These are phyloP conservation scores for Babylonia areolata DNA, from an alignment of 1,140 invertebrate species.

Conservation along the genomic window DNA sequence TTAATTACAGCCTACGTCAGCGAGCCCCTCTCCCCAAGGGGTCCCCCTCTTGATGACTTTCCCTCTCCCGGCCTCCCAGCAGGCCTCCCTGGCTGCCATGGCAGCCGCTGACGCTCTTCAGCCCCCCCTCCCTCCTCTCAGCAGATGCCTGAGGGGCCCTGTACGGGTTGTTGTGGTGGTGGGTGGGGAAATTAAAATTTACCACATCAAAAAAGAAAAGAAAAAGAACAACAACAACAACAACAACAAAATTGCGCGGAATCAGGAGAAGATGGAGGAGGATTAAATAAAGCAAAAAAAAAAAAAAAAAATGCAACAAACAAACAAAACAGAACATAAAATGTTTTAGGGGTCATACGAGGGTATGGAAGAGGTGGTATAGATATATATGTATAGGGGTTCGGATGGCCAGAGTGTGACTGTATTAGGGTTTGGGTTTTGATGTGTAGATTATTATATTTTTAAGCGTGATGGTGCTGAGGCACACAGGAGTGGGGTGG, in stretches of 20 bases:
- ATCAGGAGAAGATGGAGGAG: too few species aligned
- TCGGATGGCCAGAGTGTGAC: too few species aligned
- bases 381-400: too few species aligned
- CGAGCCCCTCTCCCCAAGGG: conserved; percentile 33
- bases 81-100: conserved; percentile 41
- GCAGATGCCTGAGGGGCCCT: conserved; percentile 27
- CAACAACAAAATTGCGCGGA: background rate
- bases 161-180: background rate
- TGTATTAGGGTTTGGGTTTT: too few species aligned
- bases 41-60: conserved; percentile 29
- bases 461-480: too few species aligned
- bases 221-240: background rate
- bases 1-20: conserved; percentile 42
- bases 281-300: background rate
- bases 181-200: background rate
- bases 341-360: too few species aligned
- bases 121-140: conserved; percentile 6
- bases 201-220: background rate
- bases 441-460: too few species aligned
- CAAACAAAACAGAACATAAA: too few species aligned
- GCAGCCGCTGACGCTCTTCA: conserved; percentile 20
- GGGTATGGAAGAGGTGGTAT: too few species aligned
- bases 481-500: background rate
- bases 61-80: conserved; percentile 40
- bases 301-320: background rate